These are phyloP conservation scores for Nycteola revayana DNA, from an alignment of 2,888 invertebrate genomes.

Conservation along the genomic window DNA sequence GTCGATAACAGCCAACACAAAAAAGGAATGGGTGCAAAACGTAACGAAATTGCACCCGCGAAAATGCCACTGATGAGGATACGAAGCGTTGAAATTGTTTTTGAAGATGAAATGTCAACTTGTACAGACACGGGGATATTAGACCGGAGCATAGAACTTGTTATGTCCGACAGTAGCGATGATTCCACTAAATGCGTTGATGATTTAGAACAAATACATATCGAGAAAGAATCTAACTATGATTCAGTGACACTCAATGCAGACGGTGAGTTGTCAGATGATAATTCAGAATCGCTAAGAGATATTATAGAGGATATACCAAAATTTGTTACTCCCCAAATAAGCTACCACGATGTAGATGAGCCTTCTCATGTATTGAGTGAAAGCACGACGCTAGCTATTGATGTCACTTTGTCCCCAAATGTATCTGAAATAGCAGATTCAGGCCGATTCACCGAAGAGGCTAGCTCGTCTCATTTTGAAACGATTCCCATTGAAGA, in stretches of 20 bases:
- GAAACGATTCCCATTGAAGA: constrained; percentile 57
- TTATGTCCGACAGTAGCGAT: constrained; percentile 65
- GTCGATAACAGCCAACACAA: constrained; percentile 47
- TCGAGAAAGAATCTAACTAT: constrained; percentile 48
- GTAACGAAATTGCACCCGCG: constrained; percentile 67
- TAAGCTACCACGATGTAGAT: constrained; percentile 37
- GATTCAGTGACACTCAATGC: constrained; percentile 68
- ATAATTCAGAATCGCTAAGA: constrained; percentile 52
- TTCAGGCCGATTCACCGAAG: constrained; percentile 71
- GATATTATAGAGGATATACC: constrained; percentile 37
- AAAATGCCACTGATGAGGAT: constrained; percentile 76
- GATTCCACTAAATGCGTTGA: constrained; percentile 74
- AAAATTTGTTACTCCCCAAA: constrained; percentile 29
- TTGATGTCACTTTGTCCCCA: constrained; percentile 53
- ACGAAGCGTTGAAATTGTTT: constrained; percentile 73
- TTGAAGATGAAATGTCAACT: constrained; percentile 73
- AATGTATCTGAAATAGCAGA: constrained; percentile 65
- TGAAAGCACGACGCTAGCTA: constrained; percentile 45
- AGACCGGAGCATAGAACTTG: constrained; percentile 61
- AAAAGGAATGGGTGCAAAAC: constrained; percentile 57
- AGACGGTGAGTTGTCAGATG: constrained; percentile 66
- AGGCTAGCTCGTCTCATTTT: constrained; percentile 61
- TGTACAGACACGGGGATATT: constrained; percentile 63
- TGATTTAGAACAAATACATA: constrained; percentile 60
- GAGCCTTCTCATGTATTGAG: constrained; percentile 43